A percentile compares a stretch with the other conserved stretches of the same genome.
Evolutionary conservation across 64 coral and sea anemone genomes (phyloP).

Genomic region (Montipora efflorescens): DNA sequence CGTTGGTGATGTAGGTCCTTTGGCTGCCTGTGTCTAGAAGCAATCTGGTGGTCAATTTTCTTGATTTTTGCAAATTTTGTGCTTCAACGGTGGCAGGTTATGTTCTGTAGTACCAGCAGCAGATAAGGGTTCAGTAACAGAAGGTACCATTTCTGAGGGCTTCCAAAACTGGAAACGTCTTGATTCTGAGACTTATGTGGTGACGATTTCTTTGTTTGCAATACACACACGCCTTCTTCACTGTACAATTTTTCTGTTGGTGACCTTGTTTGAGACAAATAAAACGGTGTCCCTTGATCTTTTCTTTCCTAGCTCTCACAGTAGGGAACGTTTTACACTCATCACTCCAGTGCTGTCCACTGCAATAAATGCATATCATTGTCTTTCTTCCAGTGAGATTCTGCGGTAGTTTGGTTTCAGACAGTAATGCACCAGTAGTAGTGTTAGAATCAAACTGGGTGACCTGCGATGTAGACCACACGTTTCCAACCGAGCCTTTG

Average conservation of each 20-base stretch:
- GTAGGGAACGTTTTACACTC: background rate
- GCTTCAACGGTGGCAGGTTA: background rate
- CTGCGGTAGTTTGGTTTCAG: background rate
- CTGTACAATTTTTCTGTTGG: background rate
- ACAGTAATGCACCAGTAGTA: background rate
- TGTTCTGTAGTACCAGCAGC: background rate
- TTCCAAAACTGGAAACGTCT: background rate
- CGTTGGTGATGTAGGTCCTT: slow-evolving; percentile 20
- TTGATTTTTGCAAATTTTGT: background rate
- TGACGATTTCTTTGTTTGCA: background rate
- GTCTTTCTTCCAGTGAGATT: background rate
- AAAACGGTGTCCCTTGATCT: background rate
- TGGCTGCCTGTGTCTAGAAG: slow-evolving; percentile 29
- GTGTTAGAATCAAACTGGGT: background rate
- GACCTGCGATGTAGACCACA: background rate
- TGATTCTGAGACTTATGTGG: slow-evolving; percentile 40
- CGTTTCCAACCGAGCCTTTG: background rate
- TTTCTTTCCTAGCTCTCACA: slow-evolving; percentile 13
- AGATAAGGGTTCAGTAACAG: background rate
- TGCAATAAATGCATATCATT: background rate
- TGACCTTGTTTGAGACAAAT: slow-evolving; percentile 12
- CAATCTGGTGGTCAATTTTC: background rate
- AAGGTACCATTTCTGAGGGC: background rate
- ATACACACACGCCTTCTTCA: background rate
- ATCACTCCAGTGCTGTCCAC: slow-evolving; percentile 3